phyloP scores from a whole-genome alignment of 64 coral and sea anemone genomes.

The Montipora cactus region DNA sequence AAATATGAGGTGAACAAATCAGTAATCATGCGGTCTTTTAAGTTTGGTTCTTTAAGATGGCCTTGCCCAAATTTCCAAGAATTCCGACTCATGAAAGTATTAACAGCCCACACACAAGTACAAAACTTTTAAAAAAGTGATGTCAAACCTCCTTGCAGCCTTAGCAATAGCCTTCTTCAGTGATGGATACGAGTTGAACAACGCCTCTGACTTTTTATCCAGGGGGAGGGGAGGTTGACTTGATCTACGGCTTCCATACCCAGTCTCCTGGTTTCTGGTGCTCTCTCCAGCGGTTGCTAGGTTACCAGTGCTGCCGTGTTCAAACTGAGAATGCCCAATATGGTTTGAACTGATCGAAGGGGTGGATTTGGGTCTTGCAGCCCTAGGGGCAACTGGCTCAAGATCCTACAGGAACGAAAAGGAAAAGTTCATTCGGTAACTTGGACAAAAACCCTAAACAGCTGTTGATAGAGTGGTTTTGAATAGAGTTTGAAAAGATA shows the following conservation, averaged over 20 bases:
- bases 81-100: too few relatives aligned
- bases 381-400: constrained; percentile 3
- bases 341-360: constrained; percentile 63
- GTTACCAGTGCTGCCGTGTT: constrained; percentile 79
- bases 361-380: constrained; percentile 83
- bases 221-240: constrained; percentile 50
- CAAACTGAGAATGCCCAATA: constrained; percentile 28
- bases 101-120: too few relatives aligned
- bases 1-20: too few relatives aligned
- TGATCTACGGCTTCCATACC: constrained; percentile 66
- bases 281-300: constrained; percentile 84
- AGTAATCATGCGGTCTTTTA: too few relatives aligned
- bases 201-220: constrained; percentile 47
- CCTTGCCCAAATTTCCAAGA: too few relatives aligned
- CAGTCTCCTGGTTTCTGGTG: constrained; percentile 90
- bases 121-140: too few relatives aligned
- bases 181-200: constrained; percentile 70
- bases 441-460: background rate
- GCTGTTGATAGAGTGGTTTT: background rate
- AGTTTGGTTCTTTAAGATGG: too few relatives aligned
- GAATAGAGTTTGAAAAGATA: too few relatives aligned
- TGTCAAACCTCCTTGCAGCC: constrained; percentile 25
- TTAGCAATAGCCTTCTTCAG: constrained; percentile 78
- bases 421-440: background rate
- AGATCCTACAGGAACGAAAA: constrained; percentile 1